Evolutionary conservation across 2,888 invertebrate species (phyloP), one percentile per base, ranked within the genome.

Genomic region (Callyntrura guangdongensis): DNA sequence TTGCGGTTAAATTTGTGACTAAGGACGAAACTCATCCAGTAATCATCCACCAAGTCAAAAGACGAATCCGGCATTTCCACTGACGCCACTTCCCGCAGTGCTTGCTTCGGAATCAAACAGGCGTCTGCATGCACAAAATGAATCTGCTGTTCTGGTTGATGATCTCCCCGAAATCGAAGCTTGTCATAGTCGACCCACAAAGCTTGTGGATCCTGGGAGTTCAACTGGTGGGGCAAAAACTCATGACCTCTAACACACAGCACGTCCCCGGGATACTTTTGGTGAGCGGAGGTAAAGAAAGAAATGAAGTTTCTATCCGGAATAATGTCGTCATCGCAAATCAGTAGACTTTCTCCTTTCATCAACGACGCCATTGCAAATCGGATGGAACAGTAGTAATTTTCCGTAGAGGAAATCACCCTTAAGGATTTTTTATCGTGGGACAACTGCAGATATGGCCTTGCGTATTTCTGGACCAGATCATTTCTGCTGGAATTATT

Each of bases 101-200:
- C 91, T n/a, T 53, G 22, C 27, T 89, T 92, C 12, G 92, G 92
- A 84, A 92, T 91, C 1, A 92, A 47, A 59, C 90, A 91, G 17
- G 91, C 91, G 25, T 92, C 92, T 0, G 91, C 92, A 79, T 92
- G 91, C 5, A 91, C 91, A 90, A 92, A 92, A 27, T 92, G 91
- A 69, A 92, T 88, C 3, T 90, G 49, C n/a, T 90, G n/a, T n/a
- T n/a, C n/a, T n/a, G n/a, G 84, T 67, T 92, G 91, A 9, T 90
- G 91, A 4, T 85, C 81, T n/a, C n/a, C n/a, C n/a, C n/a, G n/a
- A 49, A 90, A 83, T 17, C 64, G 22, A 82, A 92, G 91, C 56
- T 86, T 2, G 36, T 4, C 36, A 6, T 6, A 2, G 36, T 72
- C 11, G n/a, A n/a, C n/a, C n/a, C n/a, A 64, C 92, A 91, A 92